Percentiles rank a stretch among this genome's conserved stretches.
These are phyloP conservation scores for Clitarchus hookeri DNA, from an alignment of 2,888 invertebrate species.

Conservation along the genomic window DNA sequence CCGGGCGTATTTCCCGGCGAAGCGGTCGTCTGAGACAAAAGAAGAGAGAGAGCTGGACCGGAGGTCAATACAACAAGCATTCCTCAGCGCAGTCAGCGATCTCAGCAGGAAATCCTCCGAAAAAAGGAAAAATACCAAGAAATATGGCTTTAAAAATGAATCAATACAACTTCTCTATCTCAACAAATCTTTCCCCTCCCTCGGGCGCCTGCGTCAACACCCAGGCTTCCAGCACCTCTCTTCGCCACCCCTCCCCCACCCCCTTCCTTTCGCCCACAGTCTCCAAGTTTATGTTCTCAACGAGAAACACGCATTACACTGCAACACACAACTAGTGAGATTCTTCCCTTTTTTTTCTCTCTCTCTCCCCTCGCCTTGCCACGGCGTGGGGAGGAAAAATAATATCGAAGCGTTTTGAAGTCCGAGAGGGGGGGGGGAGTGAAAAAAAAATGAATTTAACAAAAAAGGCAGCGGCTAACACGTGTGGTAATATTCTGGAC, in stretches of 20 bases:
- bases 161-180: slow-evolving; percentile 14
- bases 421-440: background rate
- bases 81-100: background rate
- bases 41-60: background rate
- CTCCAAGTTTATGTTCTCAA: background rate
- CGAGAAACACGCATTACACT: background rate
- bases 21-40: background rate
- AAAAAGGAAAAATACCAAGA: background rate
- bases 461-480: background rate
- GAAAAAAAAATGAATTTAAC: background rate
- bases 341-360: background rate
- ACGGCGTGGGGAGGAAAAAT: background rate
- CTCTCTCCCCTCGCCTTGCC: background rate
- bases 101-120: background rate
- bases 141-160: background rate
- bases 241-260: background rate
- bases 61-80: background rate
- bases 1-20: background rate
- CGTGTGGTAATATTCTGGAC: slow-evolving; percentile 6
- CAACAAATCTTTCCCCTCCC: background rate
- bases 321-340: background rate
- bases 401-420: background rate
- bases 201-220: background rate
- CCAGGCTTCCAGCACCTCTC: too few relatives aligned
- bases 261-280: background rate